A percentile compares a stretch with the other conserved stretches of the same genome.
phyloP scores from a whole-genome alignment of 2,888 invertebrate genomes.

The Leptopilina myrica region DNA sequence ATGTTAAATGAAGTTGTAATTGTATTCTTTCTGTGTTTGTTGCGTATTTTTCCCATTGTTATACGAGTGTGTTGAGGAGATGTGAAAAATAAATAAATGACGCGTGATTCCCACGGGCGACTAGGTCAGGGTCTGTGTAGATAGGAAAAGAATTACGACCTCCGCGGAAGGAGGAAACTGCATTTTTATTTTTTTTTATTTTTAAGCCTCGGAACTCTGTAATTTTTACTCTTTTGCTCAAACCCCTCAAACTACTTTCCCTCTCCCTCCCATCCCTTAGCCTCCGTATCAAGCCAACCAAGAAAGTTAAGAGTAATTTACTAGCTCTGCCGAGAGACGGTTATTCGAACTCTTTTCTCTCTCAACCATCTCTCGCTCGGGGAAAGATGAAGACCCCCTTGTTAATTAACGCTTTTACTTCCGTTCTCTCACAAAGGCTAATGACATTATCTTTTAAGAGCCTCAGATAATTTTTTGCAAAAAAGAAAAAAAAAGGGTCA shows the following conservation, averaged over 20 bases:
- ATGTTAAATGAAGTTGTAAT: not conserved
- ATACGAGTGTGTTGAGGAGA: constrained; percentile 58
- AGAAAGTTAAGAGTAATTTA: constrained; percentile 76
- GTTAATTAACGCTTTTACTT: constrained; percentile 64
- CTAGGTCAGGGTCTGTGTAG: constrained; percentile 65
- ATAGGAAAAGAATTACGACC: constrained; percentile 74
- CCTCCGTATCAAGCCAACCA: constrained; percentile 43
- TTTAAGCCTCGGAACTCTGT: constrained; percentile 71
- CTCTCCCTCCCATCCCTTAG: not conserved
- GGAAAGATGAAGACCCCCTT: constrained; percentile 41
- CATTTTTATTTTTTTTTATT: constrained; percentile 52
- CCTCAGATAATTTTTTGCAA: constrained; percentile 1
- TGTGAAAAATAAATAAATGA: constrained; percentile 71
- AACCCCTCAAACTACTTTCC: constrained; percentile 23
- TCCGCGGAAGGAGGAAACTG: constrained; percentile 59
- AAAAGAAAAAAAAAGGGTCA: not conserved
- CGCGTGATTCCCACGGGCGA: constrained; percentile 66
- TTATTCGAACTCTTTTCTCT: constrained; percentile 33
- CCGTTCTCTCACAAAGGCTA: constrained; percentile 60
- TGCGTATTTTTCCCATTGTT: constrained; percentile 13
- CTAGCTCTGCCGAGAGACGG: constrained; percentile 60
- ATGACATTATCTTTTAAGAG: constrained; percentile 16
- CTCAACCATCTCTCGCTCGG: constrained; percentile 18
- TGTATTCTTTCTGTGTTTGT: constrained; percentile 36
- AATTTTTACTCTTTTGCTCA: constrained; percentile 71